Evolutionary conservation across 2,888 invertebrate species (phyloP), one percentile per base, ranked within the genome.

Genomic region (Apantesis nais): DNA sequence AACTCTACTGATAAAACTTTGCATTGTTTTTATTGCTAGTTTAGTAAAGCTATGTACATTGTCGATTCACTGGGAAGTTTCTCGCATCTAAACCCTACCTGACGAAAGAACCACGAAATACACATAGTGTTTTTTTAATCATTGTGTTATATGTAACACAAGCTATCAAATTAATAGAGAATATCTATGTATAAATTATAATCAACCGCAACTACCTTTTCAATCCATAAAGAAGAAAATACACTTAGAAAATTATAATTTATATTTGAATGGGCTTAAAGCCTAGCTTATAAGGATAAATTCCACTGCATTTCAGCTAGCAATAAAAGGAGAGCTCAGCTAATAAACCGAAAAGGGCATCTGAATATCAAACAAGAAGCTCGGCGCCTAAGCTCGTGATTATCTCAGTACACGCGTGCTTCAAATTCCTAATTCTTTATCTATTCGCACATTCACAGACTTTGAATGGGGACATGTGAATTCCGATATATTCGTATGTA

Each of bases 281-380:
- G n/a, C n/a, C 1, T 29, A 58, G 29, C 16, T 58, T 58, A 67
- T 62, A 29, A 34, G 48, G 69, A 67, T 61, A n/a, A 29, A 19
- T 48, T 44, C 66, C 65, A 62, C 71, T 78, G 67, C 63, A 73
- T 68, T 74, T 73, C 34, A 39, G 55, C 58, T 63, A 71, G 55
- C 58, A 63, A 71, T 71, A 72, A 74, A 74, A 52, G 37, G 62
- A 52, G 58, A 71, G 62, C 61, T 61, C 31, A 60, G 72, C 39
- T 72, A 71, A 74, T 72, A 76, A 66, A 63, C 48, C 29, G 66
- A 65, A 72, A 70, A 76, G 71, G 75, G 68, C 68, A 74, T 73
- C 71, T 72, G 79, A 79, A 79, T 81, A 75, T 65, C 71, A 79
- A 79, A 68, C 77, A 77, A 69, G 37, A 65, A 62, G 44, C 34